Conservation (phyloP, 1,140 invertebrate species). For the Bombus cullumanus region DNA sequence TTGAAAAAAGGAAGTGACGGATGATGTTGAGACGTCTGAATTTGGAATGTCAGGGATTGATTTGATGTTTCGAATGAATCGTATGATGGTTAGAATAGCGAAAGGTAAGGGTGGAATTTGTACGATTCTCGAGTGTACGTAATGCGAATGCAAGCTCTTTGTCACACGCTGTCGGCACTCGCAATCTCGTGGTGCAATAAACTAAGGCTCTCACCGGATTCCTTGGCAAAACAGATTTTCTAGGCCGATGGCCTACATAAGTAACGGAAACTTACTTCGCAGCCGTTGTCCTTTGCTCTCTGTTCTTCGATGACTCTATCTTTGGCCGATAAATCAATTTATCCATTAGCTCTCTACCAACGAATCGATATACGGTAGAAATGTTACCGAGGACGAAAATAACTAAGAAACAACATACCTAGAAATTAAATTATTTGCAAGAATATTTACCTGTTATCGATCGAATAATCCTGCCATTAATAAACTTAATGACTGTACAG, state of each 20-base stretch:
- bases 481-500: no score
- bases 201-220: neutral
- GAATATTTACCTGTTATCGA: neutral
- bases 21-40: neutral
- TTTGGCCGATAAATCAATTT: neutral
- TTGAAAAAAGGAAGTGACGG: neutral
- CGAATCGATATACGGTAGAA: neutral
- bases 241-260: constrained; percentile 14
- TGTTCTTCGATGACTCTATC: no score
- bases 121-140: neutral
- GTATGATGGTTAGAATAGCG: neutral
- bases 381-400: neutral
- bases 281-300: neutral
- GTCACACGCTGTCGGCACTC: neutral
- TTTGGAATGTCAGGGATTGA: neutral
- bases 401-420: neutral
- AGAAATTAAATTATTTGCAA: neutral
- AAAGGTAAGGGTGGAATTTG: neutral
- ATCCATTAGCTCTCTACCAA: neutral
- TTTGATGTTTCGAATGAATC: neutral
- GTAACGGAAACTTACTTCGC: neutral
- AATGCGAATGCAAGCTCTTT: constrained; percentile 1
- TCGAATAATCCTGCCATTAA: neutral
- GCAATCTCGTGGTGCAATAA: constrained; percentile 16
- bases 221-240: constrained; percentile 5